A percentile compares a stretch with the other conserved stretches of the same genome.
Conservation (phyloP, 2,113 vertebrate genomes). For the Hydrochoerus hydrochaeris region DNA sequence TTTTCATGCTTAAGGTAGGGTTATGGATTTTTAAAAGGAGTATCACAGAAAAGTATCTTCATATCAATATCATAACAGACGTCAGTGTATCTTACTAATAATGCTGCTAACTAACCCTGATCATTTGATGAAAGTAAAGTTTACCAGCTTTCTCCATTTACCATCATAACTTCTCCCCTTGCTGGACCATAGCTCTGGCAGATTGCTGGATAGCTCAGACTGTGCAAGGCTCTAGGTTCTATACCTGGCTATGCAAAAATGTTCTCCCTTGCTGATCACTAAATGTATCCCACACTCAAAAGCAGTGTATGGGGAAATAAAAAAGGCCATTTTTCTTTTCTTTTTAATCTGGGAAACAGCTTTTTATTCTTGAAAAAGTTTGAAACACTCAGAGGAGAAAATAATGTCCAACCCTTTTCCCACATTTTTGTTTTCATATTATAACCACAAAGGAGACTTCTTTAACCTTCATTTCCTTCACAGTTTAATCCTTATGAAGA, state of each 20-base stretch:
- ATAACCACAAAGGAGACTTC: background rate
- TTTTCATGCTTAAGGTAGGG: background rate
- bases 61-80: background rate
- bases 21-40: background rate
- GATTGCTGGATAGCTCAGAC: background rate
- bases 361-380: background rate
- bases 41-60: accelerated
- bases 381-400: background rate
- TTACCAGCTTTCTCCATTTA: background rate
- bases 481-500: background rate
- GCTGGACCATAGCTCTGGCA: accelerated
- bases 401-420: background rate
- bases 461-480: too few relatives aligned
- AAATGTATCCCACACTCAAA: background rate
- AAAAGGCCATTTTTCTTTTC: background rate
- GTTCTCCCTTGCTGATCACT: background rate
- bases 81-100: accelerated
- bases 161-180: background rate
- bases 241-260: background rate
- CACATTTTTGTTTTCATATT: background rate
- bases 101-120: background rate
- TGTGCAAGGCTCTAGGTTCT: background rate
- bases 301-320: background rate
- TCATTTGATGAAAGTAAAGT: background rate
- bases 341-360: background rate